These are phyloP conservation scores for Rapana venosa DNA, from an alignment of 2,888 invertebrate genomes.

Conservation along the genomic window DNA sequence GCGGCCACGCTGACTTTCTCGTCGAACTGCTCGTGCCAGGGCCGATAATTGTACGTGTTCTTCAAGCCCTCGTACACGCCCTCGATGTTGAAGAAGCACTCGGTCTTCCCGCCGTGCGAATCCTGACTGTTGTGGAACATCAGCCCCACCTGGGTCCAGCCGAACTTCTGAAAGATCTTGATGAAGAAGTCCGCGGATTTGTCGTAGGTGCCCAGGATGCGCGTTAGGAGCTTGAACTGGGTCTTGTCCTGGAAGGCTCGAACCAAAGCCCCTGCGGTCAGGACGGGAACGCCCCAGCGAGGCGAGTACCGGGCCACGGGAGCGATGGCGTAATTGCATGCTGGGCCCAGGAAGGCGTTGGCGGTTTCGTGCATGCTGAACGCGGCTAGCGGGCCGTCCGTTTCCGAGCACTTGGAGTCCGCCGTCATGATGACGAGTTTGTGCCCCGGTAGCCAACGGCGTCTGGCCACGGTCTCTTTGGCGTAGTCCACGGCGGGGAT, in stretches of 20 bases:
- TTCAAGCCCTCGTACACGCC: slow-evolving; percentile 83
- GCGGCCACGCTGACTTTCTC: background rate
- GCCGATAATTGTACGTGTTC: slow-evolving; percentile 40
- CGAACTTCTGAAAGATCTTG: slow-evolving; percentile 54
- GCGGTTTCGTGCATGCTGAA: slow-evolving; percentile 65
- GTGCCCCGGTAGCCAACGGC: slow-evolving; percentile 42
- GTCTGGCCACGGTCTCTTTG: slow-evolving; percentile 56
- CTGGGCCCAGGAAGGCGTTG: slow-evolving; percentile 70
- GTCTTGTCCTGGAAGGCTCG: slow-evolving; percentile 63
- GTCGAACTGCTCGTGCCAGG: slow-evolving; percentile 49
- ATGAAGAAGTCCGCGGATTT: slow-evolving; percentile 61
- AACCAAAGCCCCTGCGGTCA: slow-evolving; percentile 81
- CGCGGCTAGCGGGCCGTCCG: slow-evolving; percentile 65
- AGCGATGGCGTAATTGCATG: slow-evolving; percentile 85
- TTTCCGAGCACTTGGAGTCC: slow-evolving; percentile 69
- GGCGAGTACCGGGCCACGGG: slow-evolving; percentile 92
- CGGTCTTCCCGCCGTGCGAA: slow-evolving; percentile 52
- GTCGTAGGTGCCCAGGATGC: slow-evolving; percentile 65
- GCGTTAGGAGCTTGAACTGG: slow-evolving; percentile 87
- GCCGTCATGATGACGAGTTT: slow-evolving; percentile 47
- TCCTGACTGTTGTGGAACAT: slow-evolving; percentile 55
- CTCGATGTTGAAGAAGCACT: slow-evolving; percentile 86
- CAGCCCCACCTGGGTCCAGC: slow-evolving; percentile 62
- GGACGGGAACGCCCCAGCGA: slow-evolving; percentile 90
- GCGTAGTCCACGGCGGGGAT: slow-evolving; percentile 73